Percentiles rank a stretch among this genome's conserved stretches.
Evolutionary conservation across 2,888 invertebrate species (phyloP).

Genomic region (Eremobia ochroleuca): DNA sequence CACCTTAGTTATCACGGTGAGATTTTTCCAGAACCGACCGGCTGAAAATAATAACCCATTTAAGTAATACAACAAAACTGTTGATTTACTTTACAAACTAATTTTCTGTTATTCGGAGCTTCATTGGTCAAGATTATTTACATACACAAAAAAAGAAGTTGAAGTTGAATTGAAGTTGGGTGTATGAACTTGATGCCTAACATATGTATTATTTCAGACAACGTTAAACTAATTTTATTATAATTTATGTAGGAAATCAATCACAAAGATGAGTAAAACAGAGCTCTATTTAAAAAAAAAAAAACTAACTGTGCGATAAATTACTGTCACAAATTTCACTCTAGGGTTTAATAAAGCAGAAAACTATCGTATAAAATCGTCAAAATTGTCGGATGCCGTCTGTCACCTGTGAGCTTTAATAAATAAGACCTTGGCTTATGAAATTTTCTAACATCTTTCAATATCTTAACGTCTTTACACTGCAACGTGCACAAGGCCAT

Average conservation of each 20-base stretch:
- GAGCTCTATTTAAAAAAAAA: neutral
- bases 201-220: neutral
- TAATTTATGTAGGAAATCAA: neutral
- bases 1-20: too few species aligned
- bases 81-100: constrained; percentile 14
- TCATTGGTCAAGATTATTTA: constrained; percentile 8
- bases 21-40: too few species aligned
- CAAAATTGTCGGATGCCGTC: neutral
- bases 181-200: neutral
- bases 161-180: neutral
- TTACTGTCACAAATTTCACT: neutral
- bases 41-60: constrained; percentile 1
- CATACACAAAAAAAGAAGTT: neutral
- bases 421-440: neutral
- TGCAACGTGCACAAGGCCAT: too few species aligned
- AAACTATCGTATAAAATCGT: neutral
- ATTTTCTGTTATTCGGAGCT: constrained; percentile 6
- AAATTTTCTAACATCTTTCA: neutral
- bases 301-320: too few species aligned
- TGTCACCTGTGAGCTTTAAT: too few species aligned
- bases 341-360: neutral
- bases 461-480: neutral
- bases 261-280: neutral
- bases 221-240: neutral
- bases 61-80: neutral